Percentiles rank a stretch among this genome's conserved stretches.
These are phyloP conservation scores for Drosophila azteca DNA, from an alignment of 1,140 invertebrate genomes.

Conservation along the genomic window DNA sequence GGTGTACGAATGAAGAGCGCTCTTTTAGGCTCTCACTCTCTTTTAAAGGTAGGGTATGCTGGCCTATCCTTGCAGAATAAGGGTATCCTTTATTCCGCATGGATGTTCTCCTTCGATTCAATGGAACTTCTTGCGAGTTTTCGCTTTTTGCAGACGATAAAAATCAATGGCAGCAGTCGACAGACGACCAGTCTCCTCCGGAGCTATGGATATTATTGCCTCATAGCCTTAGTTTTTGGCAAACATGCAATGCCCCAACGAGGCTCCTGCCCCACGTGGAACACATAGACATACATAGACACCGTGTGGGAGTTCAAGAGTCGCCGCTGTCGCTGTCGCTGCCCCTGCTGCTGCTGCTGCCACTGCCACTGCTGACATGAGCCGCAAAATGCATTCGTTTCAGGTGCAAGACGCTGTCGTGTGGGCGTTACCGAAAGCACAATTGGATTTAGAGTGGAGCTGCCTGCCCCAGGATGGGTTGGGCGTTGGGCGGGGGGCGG, in stretches of 20 bases:
- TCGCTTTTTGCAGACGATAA: constrained; percentile 47
- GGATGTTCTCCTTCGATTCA: constrained; percentile 1
- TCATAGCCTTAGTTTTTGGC: constrained; percentile 47
- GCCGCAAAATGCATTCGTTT: constrained; percentile 40
- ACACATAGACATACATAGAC: neutral
- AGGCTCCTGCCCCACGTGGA: constrained; percentile 3
- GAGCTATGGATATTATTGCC: constrained; percentile 43
- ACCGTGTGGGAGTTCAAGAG: constrained; percentile 62
- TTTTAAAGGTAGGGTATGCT: too few relatives aligned
- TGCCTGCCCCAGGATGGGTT: neutral
- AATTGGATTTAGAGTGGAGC: constrained; percentile 42
- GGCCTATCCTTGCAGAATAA: neutral
- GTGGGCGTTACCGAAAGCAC: constrained; percentile 58
- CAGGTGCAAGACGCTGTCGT: constrained; percentile 59
- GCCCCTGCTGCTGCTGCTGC: constrained; percentile 2
- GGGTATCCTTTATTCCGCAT: constrained; percentile 11
- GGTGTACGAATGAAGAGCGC: too few relatives aligned
- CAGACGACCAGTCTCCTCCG: constrained; percentile 31
- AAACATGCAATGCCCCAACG: constrained; percentile 57
- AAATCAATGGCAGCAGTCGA: constrained; percentile 70
- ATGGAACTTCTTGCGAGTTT: constrained; percentile 45
- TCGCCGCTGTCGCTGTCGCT: constrained; percentile 6
- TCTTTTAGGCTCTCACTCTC: too few relatives aligned
- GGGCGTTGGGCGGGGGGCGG: neutral
- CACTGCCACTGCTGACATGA: constrained; percentile 29